Evolutionary conservation across 2,797 vertebrate species (phyloP), one percentile per base, ranked within the genome.

Genomic region (Enteromius thamalakanensis): DNA sequence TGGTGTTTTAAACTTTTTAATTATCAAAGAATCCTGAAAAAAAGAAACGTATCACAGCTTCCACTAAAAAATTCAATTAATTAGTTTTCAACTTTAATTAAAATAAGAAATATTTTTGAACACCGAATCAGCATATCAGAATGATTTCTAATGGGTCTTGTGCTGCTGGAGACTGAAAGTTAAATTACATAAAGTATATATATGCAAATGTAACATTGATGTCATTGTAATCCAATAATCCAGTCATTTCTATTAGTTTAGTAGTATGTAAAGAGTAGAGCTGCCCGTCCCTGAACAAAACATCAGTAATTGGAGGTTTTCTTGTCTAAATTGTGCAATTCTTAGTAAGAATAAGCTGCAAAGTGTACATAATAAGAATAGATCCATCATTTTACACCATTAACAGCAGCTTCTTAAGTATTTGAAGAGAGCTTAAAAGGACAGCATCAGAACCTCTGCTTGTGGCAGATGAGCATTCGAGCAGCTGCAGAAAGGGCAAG

Each of bases 401-500:
- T 42, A 58, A 42, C 37, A 19, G 23, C 4, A 5, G 3, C n/a
- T 45, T 60, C 40, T 62, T 29, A n/a, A 62, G 60, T 60, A 76
- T 26, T 26, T 26, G 19, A 62, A 62, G 40, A 62, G 37, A 23
- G 34, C 15, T 70, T 26, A 10, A 19, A 80, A 58, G 6, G 15
- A 23, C 14, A 29, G 69, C 74, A 74, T 76, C 72, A 58, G 71
- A 81, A 42, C 15, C 49, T 74, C 23, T 67, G 45, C 21, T 14
- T 1, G 47, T 37, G 15, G 55, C 78, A 70, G 65, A 80, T 70
- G 51, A 71, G 58, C 15, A n/a, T 40, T 82, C 21, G n/a, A 85
- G 78, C 84, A 55, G 81, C 69, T 81, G 89, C 72, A 86, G 89
- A 91, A 42, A 91, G 89, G 60, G 23, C 47, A 60, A 91, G 92